A percentile compares a stretch with the other conserved stretches of the same genome.
These are phyloP conservation scores for Minunthozetes semirufus DNA, from an alignment of 2,888 invertebrate genomes.

Conservation along the genomic window DNA sequence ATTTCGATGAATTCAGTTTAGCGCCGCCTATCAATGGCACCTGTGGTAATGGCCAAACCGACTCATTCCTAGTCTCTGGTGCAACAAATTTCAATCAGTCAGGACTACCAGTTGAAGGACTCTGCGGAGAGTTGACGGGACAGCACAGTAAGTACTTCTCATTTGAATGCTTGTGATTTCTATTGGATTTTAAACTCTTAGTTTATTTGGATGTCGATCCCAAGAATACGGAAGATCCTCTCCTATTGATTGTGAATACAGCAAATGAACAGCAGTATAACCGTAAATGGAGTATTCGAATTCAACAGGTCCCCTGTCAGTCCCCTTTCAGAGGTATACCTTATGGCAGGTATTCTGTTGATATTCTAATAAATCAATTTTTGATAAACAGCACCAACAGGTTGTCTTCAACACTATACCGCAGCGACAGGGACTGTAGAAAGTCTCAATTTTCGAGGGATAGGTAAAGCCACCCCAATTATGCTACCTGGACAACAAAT, in stretches of 20 bases:
- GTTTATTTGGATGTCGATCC: slow-evolving; percentile 40
- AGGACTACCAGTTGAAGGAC: slow-evolving; percentile 56
- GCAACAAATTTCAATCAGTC: slow-evolving; percentile 39
- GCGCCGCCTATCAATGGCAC: slow-evolving; percentile 54
- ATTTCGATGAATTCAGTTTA: slow-evolving; percentile 63
- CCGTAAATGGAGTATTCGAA: slow-evolving; percentile 38
- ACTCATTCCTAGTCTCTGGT: slow-evolving; percentile 61
- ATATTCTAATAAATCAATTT: background rate
- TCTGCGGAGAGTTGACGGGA: slow-evolving; percentile 71
- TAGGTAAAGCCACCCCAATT: slow-evolving; percentile 25
- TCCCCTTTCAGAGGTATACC: slow-evolving; percentile 36
- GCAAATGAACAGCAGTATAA: slow-evolving; percentile 39
- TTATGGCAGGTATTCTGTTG: background rate
- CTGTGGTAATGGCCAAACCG: slow-evolving; percentile 57
- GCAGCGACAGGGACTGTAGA: slow-evolving; percentile 36
- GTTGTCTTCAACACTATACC: slow-evolving; percentile 40
- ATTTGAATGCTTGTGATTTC: background rate
- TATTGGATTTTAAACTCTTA: background rate
- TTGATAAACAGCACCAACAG: slow-evolving; percentile 35
- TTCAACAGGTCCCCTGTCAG: slow-evolving; percentile 39
- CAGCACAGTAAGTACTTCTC: slow-evolving; percentile 55
- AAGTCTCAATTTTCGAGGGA: slow-evolving; percentile 39
- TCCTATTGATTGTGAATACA: slow-evolving; percentile 38
- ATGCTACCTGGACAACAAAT: background rate
- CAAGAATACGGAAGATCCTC: slow-evolving; percentile 35